Percentiles rank a stretch among this genome's conserved stretches.
Conservation (phyloP, 2,113 vertebrate genomes). For the Panthera uncia region DNA sequence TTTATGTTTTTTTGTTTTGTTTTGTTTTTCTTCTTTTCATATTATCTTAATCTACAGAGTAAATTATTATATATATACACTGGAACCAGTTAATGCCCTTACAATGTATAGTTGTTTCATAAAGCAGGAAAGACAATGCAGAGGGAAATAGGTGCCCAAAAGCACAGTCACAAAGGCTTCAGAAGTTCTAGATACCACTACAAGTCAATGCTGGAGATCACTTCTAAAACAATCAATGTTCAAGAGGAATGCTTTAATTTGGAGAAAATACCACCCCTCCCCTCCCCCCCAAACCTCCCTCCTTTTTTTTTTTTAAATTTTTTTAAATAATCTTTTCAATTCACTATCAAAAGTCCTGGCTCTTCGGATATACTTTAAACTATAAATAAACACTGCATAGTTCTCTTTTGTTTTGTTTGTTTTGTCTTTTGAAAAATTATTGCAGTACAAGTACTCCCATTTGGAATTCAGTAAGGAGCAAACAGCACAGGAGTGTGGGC, state of each 20-base stretch:
- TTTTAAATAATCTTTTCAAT: conserved; percentile 82
- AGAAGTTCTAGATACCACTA: conserved; percentile 81
- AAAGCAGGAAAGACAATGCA: conserved; percentile 88
- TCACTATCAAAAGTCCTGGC: conserved; percentile 89
- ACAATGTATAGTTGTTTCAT: conserved; percentile 86
- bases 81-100: conserved; percentile 89
- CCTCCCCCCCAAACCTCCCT: conserved; percentile 40
- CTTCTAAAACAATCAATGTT: conserved; percentile 86
- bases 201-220: conserved; percentile 82
- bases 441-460: conserved; percentile 89
- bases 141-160: conserved; percentile 83
- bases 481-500: conserved; percentile 95
- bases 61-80: conserved; percentile 87
- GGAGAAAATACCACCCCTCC: conserved; percentile 84
- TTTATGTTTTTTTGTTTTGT: conserved; percentile 47
- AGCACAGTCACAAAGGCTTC: conserved; percentile 85
- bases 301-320: neutral
- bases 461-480: conserved; percentile 93
- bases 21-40: conserved; percentile 58
- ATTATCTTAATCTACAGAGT: conserved; percentile 86
- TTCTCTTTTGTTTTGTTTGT: conserved; percentile 86
- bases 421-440: conserved; percentile 91
- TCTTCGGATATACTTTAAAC: conserved; percentile 86
- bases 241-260: conserved; percentile 86
- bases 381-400: conserved; percentile 97